Conservation (phyloP, 2,797 vertebrate species). For the Iguana delicatissima region DNA sequence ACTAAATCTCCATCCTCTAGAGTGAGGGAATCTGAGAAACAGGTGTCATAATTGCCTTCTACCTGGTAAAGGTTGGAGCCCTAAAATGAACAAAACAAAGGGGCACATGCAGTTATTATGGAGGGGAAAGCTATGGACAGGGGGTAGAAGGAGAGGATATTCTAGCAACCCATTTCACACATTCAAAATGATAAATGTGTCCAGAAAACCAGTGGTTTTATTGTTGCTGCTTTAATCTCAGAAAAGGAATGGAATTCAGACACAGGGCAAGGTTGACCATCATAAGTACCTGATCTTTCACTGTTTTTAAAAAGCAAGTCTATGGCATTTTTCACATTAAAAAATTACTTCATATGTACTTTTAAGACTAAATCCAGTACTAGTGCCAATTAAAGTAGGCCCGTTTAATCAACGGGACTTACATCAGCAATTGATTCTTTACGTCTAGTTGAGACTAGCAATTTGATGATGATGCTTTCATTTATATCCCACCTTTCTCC, state of each 20-base stretch:
- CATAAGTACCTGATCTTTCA: background rate
- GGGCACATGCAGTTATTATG: slow-evolving; percentile 22
- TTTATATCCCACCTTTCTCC: no score
- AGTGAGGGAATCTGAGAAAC: slow-evolving; percentile 77
- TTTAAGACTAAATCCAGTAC: no score
- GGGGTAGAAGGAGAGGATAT: rapidly evolving
- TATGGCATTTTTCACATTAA: background rate
- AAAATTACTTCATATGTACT: no score
- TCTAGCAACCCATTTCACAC: slow-evolving; percentile 15
- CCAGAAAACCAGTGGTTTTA: background rate
- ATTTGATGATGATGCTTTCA: no score
- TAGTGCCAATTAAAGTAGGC: no score
- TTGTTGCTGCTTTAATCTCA: background rate
- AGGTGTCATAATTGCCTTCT: slow-evolving; percentile 85
- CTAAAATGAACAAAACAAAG: slow-evolving; percentile 70
- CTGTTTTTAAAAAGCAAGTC: background rate
- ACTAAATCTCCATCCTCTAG: slow-evolving; percentile 85
- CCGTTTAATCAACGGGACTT: no score
- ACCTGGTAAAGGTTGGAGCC: slow-evolving; percentile 84
- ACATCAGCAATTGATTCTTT: no score
- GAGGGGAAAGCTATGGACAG: background rate
- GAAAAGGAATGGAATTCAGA: background rate
- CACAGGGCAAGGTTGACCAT: background rate
- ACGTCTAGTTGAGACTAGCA: no score
- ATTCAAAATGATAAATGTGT: slow-evolving; percentile 7